Base-by-base conservation (phyloP, 2,797 vertebrate species). In the Sciaenops ocellatus region DNA sequence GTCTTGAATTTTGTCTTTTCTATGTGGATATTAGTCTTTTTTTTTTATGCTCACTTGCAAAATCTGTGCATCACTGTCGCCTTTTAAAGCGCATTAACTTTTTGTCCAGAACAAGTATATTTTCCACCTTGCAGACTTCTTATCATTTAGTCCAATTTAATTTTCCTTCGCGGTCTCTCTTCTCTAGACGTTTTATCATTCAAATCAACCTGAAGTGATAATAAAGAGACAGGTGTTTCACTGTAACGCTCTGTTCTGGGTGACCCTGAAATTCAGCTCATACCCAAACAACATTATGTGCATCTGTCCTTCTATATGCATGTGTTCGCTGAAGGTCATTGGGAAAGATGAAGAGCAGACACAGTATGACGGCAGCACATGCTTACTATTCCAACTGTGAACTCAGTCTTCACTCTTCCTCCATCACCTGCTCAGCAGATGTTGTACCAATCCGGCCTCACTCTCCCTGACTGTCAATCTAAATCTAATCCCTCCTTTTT, bases 341-440 rank as follows among this genome's bases (percentile, higher is more conserved):
- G 73, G 28, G 61, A 81, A 69, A 88, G 85, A 90, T 83, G 82
- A 82, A 68, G 79, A 34, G 26, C 72, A 74, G 78, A 67, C 83
- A 56, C 60, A n/a, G 34, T 62, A 46, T 65, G 82, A 80, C 71
- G 57, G 72, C 78, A 9, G 72, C 73, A 55, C 79, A 61, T 3
- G 87, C 55, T 93, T 89, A 63, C 86, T 89, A 91, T 85, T 92
- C 92, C 77, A 76, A 77, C 85, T 87, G 90, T 86, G 89, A 89
- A 60, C 84, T 79, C 84, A 28, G 69, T 80, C 88, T 87, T 86
- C 83, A 76, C 79, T 86, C 75, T 87, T 85, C 87, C 81, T 91
- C 88, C 84, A 80, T 91, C 91, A 91, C 87, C 87, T 87, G 81
- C 86, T 85, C 83, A 47, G 89, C 88, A 90, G 89, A 92, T 92